Conservation (phyloP, 2,113 vertebrate species). For the Hemibagrus wyckioides region DNA sequence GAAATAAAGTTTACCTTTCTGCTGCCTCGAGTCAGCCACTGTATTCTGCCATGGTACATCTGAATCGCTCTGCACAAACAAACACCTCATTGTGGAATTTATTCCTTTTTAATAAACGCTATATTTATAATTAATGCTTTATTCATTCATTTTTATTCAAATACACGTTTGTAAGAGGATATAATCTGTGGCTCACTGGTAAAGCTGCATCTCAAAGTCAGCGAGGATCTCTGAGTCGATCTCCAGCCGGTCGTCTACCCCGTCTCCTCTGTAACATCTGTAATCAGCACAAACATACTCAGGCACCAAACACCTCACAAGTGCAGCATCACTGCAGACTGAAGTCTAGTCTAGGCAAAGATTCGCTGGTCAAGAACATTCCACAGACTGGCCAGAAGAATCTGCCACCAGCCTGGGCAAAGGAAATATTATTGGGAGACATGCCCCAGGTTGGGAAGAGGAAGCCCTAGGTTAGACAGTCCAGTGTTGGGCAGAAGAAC, state of each 20-base stretch:
- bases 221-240: conserved; percentile 60
- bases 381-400: not conserved
- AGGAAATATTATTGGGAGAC: not conserved
- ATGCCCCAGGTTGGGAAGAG: not conserved
- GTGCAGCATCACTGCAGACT: not conserved
- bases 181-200: conserved; percentile 67
- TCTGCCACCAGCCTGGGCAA: not conserved
- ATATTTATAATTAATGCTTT: not conserved
- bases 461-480: not conserved
- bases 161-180: not conserved
- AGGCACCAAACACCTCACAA: not conserved
- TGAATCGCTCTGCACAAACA: conserved; percentile 68
- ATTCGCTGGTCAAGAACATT: not conserved
- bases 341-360: not conserved
- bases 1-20: conserved; percentile 71
- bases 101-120: not conserved
- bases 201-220: conserved; percentile 70
- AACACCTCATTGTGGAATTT: not conserved
- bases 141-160: not conserved
- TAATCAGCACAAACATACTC: conserved; percentile 14
- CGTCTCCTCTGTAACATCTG: conserved; percentile 61
- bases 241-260: conserved; percentile 52
- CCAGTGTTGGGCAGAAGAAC: not conserved
- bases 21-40: conserved; percentile 77
- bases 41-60: conserved; percentile 71